Evolutionary conservation across 2,113 vertebrate genomes (phyloP), one percentile per base, ranked within the genome.

Genomic region (Chrysochloris asiatica): DNA sequence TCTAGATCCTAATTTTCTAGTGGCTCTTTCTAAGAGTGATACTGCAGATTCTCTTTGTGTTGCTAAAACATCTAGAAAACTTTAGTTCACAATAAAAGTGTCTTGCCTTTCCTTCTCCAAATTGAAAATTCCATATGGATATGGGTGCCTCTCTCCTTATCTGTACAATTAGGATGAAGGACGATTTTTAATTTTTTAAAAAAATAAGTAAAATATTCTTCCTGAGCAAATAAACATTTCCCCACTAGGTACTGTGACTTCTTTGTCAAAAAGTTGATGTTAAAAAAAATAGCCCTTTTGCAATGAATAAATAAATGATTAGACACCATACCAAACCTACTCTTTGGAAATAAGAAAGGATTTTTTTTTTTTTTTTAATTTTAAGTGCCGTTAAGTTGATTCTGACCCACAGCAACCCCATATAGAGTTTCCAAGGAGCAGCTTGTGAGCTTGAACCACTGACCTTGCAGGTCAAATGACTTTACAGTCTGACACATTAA

Each of bases 161-260:
- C n/a, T 1, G 3, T 71, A 65, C 43, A 81, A 90, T 41, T 69
- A 71, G 43, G 43, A 78, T 75, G 38, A 21, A 92, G 91, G 92
- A 48, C 14, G 5, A 6, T 47, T 86, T 84, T 91, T 59, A 67
- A 77, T 36, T 28, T 28, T 65, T 79, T 91, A 61, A 36, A 28
- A 78, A 94, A 86, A 78, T 69, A 82, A 87, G 30, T 22, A 69
- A 92, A 92, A 41, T 47, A 67, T 41, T 81, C 11, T 76, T 92
- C 30, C 43, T 71, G 41, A 16, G 11, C 61, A 88, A 89, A 65
- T 54, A 84, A 76, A 87, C 24, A 63, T 67, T 43, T 81, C 48
- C 86, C 21, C 61, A 47, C 50, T 50, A 17, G 30, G 26, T 72
- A 87, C 26, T 86, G 77, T 6, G 65, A 41, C 6, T 12, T 3